Conservation (phyloP, 2,888 invertebrate genomes). For the Eilema griseolum region DNA sequence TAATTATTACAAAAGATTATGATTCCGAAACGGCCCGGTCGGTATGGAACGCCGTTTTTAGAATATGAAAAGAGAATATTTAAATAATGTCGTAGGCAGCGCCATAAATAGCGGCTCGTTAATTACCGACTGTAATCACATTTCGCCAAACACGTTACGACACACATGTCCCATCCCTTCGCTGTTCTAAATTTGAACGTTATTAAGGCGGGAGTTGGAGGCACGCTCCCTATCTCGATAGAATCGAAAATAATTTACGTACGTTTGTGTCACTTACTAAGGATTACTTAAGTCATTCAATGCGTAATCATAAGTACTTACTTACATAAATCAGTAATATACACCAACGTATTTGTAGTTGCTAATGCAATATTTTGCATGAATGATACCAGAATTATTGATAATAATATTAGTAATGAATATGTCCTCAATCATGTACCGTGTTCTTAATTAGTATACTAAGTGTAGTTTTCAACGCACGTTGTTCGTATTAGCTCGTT, state of each 20-base stretch:
- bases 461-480: no score
- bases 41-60: constrained; percentile 57
- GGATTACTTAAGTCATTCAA: constrained; percentile 34
- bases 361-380: constrained; percentile 18
- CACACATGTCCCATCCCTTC: constrained; percentile 87
- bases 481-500: background rate
- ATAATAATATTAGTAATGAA: background rate
- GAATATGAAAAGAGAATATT: constrained; percentile 70
- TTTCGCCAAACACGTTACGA: constrained; percentile 86
- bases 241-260: constrained; percentile 81
- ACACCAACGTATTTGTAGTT: constrained; percentile 28
- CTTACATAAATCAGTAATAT: constrained; percentile 30
- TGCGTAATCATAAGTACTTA: constrained; percentile 30
- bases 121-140: constrained; percentile 86
- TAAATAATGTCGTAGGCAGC: constrained; percentile 52
- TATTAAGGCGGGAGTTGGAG: constrained; percentile 79
- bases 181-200: constrained; percentile 85
- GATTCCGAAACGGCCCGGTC: constrained; percentile 65
- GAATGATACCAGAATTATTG: constrained; percentile 7
- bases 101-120: constrained; percentile 83
- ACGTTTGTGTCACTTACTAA: constrained; percentile 61
- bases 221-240: constrained; percentile 80
- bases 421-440: background rate
- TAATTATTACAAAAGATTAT: constrained; percentile 74
- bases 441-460: background rate